These are phyloP conservation scores for Artibeus lituratus DNA, from an alignment of 2,797 vertebrate genomes.

Conservation along the genomic window DNA sequence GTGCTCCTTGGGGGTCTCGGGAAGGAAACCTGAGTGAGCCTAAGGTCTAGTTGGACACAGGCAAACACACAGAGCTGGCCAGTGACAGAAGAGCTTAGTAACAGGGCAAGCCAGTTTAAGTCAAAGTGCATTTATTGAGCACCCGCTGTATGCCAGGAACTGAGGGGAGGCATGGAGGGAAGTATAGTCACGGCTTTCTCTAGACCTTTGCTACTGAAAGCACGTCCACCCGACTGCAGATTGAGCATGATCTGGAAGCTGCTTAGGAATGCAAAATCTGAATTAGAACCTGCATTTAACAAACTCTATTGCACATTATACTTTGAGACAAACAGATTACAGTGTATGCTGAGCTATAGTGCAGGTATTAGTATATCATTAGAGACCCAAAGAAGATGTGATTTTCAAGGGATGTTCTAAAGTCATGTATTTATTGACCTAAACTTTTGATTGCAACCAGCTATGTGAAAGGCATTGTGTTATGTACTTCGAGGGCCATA, in stretches of 20 bases:
- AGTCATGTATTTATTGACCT: background rate
- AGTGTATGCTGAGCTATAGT: background rate
- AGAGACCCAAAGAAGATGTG: background rate
- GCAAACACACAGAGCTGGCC: background rate
- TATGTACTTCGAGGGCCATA: background rate
- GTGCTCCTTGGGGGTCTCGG: background rate
- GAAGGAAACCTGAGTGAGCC: background rate
- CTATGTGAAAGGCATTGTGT: background rate
- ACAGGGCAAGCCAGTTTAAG: background rate
- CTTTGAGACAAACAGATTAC: background rate
- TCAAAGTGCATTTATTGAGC: background rate
- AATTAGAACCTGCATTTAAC: background rate
- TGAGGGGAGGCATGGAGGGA: background rate
- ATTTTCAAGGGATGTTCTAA: background rate
- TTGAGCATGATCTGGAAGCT: background rate
- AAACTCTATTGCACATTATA: background rate
- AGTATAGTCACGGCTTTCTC: background rate
- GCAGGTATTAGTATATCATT: background rate
- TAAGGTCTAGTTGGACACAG: background rate
- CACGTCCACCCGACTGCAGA: background rate
- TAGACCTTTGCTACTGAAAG: background rate
- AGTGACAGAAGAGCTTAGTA: background rate
- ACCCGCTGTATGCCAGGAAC: background rate
- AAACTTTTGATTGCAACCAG: background rate
- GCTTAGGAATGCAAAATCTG: background rate